Evolutionary conservation across 2,113 vertebrate genomes (phyloP).

Genomic region (Carassius gibelio): DNA sequence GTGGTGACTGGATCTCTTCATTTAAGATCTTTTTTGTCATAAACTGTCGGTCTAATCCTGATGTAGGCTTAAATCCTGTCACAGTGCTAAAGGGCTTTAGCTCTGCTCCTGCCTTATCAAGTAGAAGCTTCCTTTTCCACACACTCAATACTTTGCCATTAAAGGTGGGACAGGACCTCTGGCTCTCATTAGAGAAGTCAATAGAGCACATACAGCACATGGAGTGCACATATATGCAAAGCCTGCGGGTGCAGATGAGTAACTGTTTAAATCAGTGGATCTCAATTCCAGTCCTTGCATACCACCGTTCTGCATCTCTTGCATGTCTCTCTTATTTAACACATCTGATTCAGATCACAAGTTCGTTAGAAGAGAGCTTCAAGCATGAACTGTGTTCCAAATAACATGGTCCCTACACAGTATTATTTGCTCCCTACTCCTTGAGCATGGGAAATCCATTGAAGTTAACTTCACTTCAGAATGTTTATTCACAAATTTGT

Average conservation of each 20-base stretch:
- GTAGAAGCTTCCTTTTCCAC: conserved; percentile 69
- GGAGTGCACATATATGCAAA: conserved; percentile 66
- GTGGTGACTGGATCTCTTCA: conserved; percentile 13
- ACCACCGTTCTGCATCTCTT: no score
- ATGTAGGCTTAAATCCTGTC: conserved; percentile 51
- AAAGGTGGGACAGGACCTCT: conserved; percentile 75
- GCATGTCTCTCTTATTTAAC: no score
- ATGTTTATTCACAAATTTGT: no score
- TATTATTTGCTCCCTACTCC: no score
- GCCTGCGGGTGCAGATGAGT: conserved; percentile 68
- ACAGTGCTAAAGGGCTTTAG: conserved; percentile 42
- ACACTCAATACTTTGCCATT: conserved; percentile 81
- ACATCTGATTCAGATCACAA: no score
- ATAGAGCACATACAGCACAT: conserved; percentile 76
- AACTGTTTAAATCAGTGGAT: conserved; percentile 42
- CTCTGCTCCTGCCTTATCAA: conserved; percentile 18
- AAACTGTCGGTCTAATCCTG: conserved; percentile 28
- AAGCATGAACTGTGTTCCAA: no score
- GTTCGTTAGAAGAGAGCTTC: no score
- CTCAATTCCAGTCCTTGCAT: no score
- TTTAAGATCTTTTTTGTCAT: conserved; percentile 36
- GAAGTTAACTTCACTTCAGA: no score
- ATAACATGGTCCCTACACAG: no score
- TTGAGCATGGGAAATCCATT: no score
- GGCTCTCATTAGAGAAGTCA: conserved; percentile 77